These are phyloP conservation scores for Ctenosaura bakeri DNA, from an alignment of 2,797 vertebrate species.

Conservation along the genomic window DNA sequence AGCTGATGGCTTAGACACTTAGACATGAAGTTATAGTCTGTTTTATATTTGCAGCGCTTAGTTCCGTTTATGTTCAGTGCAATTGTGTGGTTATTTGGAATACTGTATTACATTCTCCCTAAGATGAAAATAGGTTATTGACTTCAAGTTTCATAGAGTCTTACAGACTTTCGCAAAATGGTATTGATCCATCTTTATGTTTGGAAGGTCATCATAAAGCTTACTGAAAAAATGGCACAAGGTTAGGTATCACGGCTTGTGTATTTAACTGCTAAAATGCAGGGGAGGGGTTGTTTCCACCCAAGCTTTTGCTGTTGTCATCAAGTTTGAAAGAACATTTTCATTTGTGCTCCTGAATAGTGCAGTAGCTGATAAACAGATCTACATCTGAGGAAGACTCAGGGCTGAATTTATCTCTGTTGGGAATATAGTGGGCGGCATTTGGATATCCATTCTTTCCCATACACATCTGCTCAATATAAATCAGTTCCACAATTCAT, in stretches of 20 bases:
- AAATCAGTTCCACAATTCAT: neutral
- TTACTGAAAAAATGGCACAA: neutral
- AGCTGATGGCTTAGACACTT: neutral
- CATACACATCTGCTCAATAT: neutral
- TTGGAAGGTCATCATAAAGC: slow-evolving; percentile 23
- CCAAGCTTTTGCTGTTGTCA: neutral
- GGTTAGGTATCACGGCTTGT: slow-evolving; percentile 3
- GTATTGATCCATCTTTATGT: slow-evolving; percentile 64
- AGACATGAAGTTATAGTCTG: neutral
- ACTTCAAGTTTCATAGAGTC: slow-evolving; percentile 66
- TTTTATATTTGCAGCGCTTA: slow-evolving; percentile 41
- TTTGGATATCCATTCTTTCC: neutral
- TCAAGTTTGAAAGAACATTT: neutral
- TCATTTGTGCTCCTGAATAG: neutral
- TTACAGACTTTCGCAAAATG: slow-evolving; percentile 72
- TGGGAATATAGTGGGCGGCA: neutral
- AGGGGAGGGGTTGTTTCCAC: neutral
- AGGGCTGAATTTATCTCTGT: neutral
- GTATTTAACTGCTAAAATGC: neutral
- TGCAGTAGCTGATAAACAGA: neutral
- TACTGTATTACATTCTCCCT: slow-evolving; percentile 55
- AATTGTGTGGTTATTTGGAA: slow-evolving; percentile 49
- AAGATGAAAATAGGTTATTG: slow-evolving; percentile 72
- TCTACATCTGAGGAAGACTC: too few relatives aligned
- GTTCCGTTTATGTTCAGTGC: slow-evolving; percentile 19